Evolutionary conservation across 53 echinoderm and acorn worm species (phyloP), one percentile per base, ranked within the genome.

Genomic region (Temnopleurus reevesii): DNA sequence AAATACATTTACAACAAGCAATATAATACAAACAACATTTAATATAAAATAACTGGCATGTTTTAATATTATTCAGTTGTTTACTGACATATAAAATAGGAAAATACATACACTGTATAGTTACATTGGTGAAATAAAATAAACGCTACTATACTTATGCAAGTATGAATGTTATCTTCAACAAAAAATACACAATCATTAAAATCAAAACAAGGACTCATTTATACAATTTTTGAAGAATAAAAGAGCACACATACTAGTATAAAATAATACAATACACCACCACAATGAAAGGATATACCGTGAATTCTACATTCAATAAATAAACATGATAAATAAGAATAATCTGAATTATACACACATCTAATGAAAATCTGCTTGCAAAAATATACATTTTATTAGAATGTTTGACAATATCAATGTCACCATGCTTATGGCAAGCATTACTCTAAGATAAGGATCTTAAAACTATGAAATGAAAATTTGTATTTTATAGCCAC

Each of bases 211-310:
- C 3, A 36, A 71, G 6, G 41, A 71, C 18, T 71, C 1, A 34
- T 34, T 24, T 3, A 17, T 64, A 13, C 35, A 64, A 2, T 38
- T n/a, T 71, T 6, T 38, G 7, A 36, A 38, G 41, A 33, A 13
- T 27, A 71, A 71, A n/a, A 71, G 36, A 71, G 71, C 71, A 71
- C 71, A 71, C 71, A 71, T 71, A 71, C 49, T 12, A n/a, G n/a
- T n/a, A n/a, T 9, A 12, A 1, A 41, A 71, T 71, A 71, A 71
- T 38, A 71, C 41, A 41, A n/a, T 38, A 38, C 36, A 8, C 23
- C 71, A 43, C 71, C 71, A 71, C 71, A 41, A n/a, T n/a, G n/a
- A n/a, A n/a, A n/a, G 0, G 2, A 38, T 3, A 71, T 71, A 71
- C 41, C n/a, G 8, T 41, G 21, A 63, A 63, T 63, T 71, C 2